Evolutionary conservation across 2,797 vertebrate genomes (phyloP), one percentile per base, ranked within the genome.

Genomic region (Periophthalmus magnuspinnatus): DNA sequence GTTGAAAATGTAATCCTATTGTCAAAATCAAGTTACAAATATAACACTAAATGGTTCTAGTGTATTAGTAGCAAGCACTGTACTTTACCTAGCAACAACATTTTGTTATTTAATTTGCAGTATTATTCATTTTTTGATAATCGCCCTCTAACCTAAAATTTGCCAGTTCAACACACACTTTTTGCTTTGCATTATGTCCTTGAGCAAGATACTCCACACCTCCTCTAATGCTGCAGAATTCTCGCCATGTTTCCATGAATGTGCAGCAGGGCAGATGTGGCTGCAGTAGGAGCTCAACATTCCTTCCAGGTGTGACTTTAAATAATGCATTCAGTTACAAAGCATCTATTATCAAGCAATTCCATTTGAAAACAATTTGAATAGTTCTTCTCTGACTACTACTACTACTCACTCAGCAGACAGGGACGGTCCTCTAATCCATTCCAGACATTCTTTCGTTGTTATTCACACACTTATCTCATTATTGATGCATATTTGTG

Each of bases 401-500:
- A 24, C 54, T 41, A 16, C 41, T 45, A 45, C 41, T 14, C 3
- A 45, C 13, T 45, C 58, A n/a, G 19, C 58, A 60, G 58, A 60
- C 58, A 36, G 16, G 9, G 58, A 60, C 32, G 19, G 2, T 34
- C 58, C 32, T 34, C 21, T 19, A n/a, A 36, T 60, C 58, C 58
- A 60, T 36, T 60, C 32, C 58, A 36, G 17, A 9, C 58, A 60
- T 60, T 60, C 58, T 36, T 60, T 68, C 14, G 54, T 68, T 72
- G 32, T 67, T 74, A 55, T 69, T 72, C 66, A 59, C 41, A 17
- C 54, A 38, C 54, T 59, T 66, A 48, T 70, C 36, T 60, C 64
- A 68, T 72, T 11, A 68, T 60, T 34, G 21, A 55, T 11, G 22
- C 59, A 45, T 77, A 48, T 70, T 76, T 70, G 11, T 73, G 57